phyloP scores from a whole-genome alignment of 2,888 invertebrate species.

The Trisateles emortualis region DNA sequence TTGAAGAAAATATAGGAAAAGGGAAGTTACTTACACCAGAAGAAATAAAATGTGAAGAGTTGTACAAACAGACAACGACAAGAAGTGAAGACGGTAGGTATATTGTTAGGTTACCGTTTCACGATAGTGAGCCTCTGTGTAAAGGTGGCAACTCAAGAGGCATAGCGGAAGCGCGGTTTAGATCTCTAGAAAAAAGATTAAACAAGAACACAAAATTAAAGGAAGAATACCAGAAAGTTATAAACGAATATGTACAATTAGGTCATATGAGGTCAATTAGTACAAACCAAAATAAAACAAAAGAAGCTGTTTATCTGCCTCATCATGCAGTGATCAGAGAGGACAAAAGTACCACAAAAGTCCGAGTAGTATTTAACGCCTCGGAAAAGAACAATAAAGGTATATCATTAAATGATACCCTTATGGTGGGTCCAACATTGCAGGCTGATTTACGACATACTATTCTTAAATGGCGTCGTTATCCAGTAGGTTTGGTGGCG shows the following conservation, averaged over 20 bases:
- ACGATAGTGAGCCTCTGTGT: conserved; percentile 13
- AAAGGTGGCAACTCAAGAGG: neutral
- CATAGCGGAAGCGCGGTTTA: conserved; percentile 9
- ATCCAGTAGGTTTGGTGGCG: neutral
- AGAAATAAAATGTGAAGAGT: conserved; percentile 24
- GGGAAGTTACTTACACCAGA: conserved; percentile 13
- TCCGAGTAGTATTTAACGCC: conserved; percentile 19
- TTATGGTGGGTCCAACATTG: conserved; percentile 16
- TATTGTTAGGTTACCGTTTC: conserved; percentile 12
- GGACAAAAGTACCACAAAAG: no score
- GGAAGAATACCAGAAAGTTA: neutral
- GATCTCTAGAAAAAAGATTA: conserved; percentile 9
- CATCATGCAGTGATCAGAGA: conserved; percentile 4
- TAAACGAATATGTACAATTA: conserved; percentile 10
- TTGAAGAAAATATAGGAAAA: neutral
- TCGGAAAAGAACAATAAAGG: conserved; percentile 10
- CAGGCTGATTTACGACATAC: conserved; percentile 16
- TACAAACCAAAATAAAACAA: neutral
- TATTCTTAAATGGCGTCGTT: conserved; percentile 11
- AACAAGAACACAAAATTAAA: conserved; percentile 4
- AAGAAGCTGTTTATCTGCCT: neutral
- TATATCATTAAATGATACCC: conserved; percentile 14
- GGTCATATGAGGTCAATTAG: conserved; percentile 2
- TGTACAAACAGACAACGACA: conserved; percentile 6
- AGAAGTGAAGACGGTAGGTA: conserved; percentile 14